Conservation (phyloP, 2,888 invertebrate genomes). For the Euphydryas editha region DNA sequence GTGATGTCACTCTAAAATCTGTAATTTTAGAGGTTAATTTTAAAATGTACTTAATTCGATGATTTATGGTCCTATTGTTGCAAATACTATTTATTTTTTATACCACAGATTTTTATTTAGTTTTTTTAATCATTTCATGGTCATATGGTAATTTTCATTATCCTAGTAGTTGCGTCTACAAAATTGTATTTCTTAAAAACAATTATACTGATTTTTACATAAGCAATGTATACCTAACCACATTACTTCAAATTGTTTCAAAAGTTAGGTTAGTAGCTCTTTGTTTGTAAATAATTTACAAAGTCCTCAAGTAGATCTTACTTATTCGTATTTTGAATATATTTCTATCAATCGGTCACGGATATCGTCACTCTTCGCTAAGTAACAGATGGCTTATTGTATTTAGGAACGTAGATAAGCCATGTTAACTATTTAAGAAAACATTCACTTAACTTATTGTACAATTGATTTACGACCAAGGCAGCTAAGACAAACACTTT, state of each 20-base stretch:
- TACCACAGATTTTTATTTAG: too few relatives aligned
- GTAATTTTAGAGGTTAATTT: neutral
- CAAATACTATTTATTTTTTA: neutral
- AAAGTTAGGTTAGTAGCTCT: neutral
- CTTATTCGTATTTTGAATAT: conserved; percentile 38
- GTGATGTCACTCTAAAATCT: conserved; percentile 2
- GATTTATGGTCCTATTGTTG: conserved; percentile 2
- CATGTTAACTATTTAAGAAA: conserved; percentile 46
- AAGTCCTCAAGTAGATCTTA: conserved; percentile 30
- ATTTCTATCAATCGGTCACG: conserved; percentile 62
- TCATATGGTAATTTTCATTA: too few relatives aligned
- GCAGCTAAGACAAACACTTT: too few relatives aligned
- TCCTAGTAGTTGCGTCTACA: too few relatives aligned
- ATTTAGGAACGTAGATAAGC: conserved; percentile 61
- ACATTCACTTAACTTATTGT: neutral
- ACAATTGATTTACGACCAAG: too few relatives aligned
- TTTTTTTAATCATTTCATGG: too few relatives aligned
- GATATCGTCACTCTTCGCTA: conserved; percentile 68
- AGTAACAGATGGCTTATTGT: conserved; percentile 72
- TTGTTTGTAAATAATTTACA: neutral
- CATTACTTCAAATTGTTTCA: too few relatives aligned
- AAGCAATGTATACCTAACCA: too few relatives aligned
- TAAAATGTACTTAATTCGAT: neutral
- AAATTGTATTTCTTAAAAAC: too few relatives aligned
- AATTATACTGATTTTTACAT: too few relatives aligned